Evolutionary conservation across 2,797 vertebrate genomes (phyloP).

Genomic region (Enteromius radiatus): DNA sequence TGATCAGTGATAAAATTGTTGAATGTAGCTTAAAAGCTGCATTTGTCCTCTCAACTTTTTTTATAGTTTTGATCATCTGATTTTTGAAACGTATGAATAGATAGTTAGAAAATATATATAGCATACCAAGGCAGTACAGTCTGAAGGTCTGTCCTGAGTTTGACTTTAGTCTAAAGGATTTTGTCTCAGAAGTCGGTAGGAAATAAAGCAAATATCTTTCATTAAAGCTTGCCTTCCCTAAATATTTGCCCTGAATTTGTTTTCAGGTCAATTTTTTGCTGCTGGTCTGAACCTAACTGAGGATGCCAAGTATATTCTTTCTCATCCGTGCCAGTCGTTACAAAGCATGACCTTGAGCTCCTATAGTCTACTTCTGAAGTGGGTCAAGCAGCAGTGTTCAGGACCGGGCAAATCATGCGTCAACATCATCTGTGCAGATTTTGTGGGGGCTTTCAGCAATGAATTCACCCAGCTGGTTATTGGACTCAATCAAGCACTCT

Average conservation of each 20-base stretch:
- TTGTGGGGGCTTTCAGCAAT: conserved; percentile 62
- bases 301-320: conserved; percentile 66
- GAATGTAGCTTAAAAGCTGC: background rate
- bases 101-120: background rate
- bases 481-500: conserved; percentile 69
- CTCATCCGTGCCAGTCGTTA: conserved; percentile 71
- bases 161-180: background rate
- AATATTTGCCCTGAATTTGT: background rate
- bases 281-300: conserved; percentile 80
- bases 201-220: background rate
- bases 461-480: conserved; percentile 73
- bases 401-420: conserved; percentile 57
- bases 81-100: background rate
- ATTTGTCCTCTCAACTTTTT: background rate
- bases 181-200: background rate
- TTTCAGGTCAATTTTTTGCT: conserved; percentile 72
- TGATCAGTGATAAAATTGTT: background rate
- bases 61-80: background rate
- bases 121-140: background rate
- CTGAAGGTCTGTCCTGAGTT: background rate
- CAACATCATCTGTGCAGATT: conserved; percentile 79
- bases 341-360: conserved; percentile 69
- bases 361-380: conserved; percentile 67
- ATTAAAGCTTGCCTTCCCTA: background rate
- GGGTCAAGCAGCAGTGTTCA: conserved; percentile 70